A percentile compares a stretch with the other conserved stretches of the same genome.
Conservation (phyloP, 2,113 vertebrate species). For the Hemibagrus wyckioides region DNA sequence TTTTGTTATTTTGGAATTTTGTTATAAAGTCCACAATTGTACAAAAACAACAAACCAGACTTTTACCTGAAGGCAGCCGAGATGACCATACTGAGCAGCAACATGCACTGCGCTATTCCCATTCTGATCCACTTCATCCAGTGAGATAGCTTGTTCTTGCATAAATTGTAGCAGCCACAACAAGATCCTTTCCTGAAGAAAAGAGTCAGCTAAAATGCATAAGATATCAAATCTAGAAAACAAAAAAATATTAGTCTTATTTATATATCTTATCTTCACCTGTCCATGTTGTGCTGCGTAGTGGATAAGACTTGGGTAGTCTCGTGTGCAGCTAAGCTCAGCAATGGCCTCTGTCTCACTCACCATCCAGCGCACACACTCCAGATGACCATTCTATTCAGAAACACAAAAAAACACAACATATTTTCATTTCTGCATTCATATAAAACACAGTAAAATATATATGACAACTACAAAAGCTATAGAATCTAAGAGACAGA, state of each 20-base stretch:
- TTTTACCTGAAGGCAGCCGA: slow-evolving; percentile 92
- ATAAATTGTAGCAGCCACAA: slow-evolving; percentile 98
- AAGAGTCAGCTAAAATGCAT: not conserved
- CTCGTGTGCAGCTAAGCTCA: slow-evolving; percentile 92
- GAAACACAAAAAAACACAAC: slow-evolving; percentile 36
- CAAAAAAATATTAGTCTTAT: not conserved
- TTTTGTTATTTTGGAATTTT: slow-evolving; percentile 2
- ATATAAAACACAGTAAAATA: not conserved
- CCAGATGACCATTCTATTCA: slow-evolving; percentile 88
- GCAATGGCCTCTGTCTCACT: slow-evolving; percentile 98
- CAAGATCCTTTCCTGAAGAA: slow-evolving; percentile 88
- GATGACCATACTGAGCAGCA: slow-evolving; percentile 90
- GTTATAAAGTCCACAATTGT: not conserved
- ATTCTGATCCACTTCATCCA: slow-evolving; percentile 92
- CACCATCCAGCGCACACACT: slow-evolving; percentile 98
- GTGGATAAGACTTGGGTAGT: slow-evolving; percentile 95
- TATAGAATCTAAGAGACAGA: not conserved
- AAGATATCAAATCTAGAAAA: not conserved
- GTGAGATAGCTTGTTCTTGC: slow-evolving; percentile 96
- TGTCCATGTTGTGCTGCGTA: slow-evolving; percentile 93
- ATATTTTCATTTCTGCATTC: not conserved
- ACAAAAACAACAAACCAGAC: not conserved
- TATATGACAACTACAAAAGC: not conserved
- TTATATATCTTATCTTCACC: slow-evolving; percentile 71
- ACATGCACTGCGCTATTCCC: slow-evolving; percentile 94